These are phyloP conservation scores for Drosophila orosa DNA, from an alignment of 1,140 invertebrate genomes.

Conservation along the genomic window DNA sequence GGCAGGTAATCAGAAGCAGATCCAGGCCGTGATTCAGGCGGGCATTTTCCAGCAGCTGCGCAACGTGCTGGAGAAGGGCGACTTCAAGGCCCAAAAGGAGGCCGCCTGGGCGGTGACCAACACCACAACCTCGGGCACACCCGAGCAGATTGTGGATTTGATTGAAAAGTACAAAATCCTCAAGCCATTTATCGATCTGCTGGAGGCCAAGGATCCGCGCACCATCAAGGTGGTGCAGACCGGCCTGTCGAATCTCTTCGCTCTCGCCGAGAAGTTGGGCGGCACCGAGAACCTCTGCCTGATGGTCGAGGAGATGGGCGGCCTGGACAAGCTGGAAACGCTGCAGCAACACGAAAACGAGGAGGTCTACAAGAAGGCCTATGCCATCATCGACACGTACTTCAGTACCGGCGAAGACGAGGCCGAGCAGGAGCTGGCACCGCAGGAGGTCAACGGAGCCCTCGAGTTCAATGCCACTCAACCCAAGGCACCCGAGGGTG, in stretches of 20 bases:
- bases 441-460: constrained; percentile 78
- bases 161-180: constrained; percentile 93
- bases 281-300: constrained; percentile 91
- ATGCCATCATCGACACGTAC: constrained; percentile 92
- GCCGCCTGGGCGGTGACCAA: constrained; percentile 99
- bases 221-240: constrained; percentile 94
- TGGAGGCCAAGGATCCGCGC: constrained; percentile 91
- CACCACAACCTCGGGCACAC: constrained; percentile 96
- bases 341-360: constrained; percentile 98
- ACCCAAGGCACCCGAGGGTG: constrained; percentile 76
- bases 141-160: constrained; percentile 92
- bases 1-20: constrained; percentile 97
- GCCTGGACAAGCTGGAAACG: constrained; percentile 96
- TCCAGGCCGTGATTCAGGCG: constrained; percentile 96
- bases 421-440: constrained; percentile 81
- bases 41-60: constrained; percentile 73
- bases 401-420: constrained; percentile 87
- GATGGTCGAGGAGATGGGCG: constrained; percentile 94
- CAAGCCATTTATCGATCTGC: constrained; percentile 92
- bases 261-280: constrained; percentile 88
- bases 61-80: constrained; percentile 89
- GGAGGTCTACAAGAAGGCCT: constrained; percentile 95
- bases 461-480: constrained; percentile 76
- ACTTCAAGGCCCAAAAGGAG: constrained; percentile 99
- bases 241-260: constrained; percentile 93